These are phyloP conservation scores for Hybos culiciformis DNA, from an alignment of 2,888 invertebrate species.

Conservation along the genomic window DNA sequence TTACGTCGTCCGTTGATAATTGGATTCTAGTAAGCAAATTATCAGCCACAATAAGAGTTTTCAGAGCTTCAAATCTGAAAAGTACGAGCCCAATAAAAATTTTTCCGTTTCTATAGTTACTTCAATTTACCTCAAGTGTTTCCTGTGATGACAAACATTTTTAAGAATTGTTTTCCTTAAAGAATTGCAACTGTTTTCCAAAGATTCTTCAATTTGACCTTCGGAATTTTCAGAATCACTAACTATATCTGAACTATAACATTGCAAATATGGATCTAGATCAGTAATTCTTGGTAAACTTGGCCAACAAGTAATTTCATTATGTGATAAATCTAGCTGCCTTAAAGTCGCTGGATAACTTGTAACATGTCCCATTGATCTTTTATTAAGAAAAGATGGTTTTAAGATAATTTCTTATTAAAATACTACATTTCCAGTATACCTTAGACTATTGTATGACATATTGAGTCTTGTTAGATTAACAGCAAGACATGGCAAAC, in stretches of 20 bases:
- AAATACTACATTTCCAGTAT: constrained; percentile 23
- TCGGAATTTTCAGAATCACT: constrained; percentile 22
- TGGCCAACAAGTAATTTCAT: constrained; percentile 82
- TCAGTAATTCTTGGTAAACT: constrained; percentile 59
- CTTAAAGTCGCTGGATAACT: constrained; percentile 80
- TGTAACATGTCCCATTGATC: constrained; percentile 74
- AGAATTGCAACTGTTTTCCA: constrained; percentile 32
- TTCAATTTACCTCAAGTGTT: constrained; percentile 60
- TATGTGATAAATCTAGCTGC: constrained; percentile 85
- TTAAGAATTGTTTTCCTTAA: constrained; percentile 59
- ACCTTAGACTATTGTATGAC: constrained; percentile 67
- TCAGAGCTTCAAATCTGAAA: constrained; percentile 27
- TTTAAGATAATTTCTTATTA: too few species aligned
- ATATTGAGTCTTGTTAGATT: constrained; percentile 77
- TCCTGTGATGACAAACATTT: constrained; percentile 72
- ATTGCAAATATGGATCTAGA: constrained; percentile 53
- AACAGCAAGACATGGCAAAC: constrained; percentile 81
- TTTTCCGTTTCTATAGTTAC: background rate
- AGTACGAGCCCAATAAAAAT: background rate
- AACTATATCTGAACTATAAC: constrained; percentile 60
- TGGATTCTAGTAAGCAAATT: constrained; percentile 73
- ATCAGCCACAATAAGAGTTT: constrained; percentile 56
- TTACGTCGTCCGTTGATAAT: constrained; percentile 67
- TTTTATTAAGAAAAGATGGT: constrained; percentile 18
- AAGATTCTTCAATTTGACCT: constrained; percentile 19